Evolutionary conservation across 2,113 vertebrate species (phyloP).

Genomic region (Colinus virginianus): DNA sequence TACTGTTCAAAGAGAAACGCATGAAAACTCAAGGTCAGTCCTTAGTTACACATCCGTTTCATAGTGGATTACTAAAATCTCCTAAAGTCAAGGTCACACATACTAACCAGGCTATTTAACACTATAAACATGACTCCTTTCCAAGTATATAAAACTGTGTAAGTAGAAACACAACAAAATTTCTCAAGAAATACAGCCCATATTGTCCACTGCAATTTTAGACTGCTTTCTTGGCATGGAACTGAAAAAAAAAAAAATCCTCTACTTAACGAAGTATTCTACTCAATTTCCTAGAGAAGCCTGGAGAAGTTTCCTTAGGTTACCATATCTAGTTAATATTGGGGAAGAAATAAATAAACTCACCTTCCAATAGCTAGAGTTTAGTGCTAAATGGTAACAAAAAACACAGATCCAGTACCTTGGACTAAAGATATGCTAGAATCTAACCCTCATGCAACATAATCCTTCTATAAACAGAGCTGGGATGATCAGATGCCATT

Average conservation of each 20-base stretch:
- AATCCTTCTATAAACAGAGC: background rate
- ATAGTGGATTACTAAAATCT: background rate
- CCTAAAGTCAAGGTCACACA: background rate
- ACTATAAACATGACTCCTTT: background rate
- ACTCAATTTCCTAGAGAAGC: background rate
- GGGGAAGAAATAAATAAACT: background rate
- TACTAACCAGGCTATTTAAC: background rate
- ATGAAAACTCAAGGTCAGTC: background rate
- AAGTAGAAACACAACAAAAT: accelerated
- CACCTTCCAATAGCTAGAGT: background rate
- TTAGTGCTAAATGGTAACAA: background rate
- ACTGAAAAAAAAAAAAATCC: background rate
- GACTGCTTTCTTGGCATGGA: background rate
- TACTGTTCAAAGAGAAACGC: background rate
- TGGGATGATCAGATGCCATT: background rate
- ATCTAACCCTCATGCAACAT: background rate
- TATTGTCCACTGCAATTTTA: background rate
- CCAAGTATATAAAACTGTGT: accelerated
- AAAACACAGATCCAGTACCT: background rate
- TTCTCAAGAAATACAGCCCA: background rate
- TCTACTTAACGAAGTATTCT: background rate
- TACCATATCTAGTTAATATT: background rate
- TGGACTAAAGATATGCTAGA: background rate
- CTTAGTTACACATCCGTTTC: background rate
- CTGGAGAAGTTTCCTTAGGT: background rate